A percentile compares a stretch with the other conserved stretches of the same genome.
Conservation (phyloP, 1,140 invertebrate genomes). For the Mamestra configurata region DNA sequence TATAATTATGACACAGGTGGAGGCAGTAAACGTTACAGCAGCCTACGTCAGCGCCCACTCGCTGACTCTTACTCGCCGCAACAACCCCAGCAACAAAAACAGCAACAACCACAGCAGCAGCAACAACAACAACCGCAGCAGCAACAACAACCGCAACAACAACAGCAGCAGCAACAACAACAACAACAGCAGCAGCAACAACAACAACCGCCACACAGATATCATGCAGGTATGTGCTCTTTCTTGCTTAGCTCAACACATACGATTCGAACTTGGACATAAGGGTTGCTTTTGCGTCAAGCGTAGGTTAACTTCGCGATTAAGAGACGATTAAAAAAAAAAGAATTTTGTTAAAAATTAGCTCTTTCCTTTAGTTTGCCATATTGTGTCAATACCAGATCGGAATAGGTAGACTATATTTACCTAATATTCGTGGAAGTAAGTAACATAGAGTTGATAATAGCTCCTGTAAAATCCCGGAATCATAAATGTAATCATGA, state of each 20-base stretch:
- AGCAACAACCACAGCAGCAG: conserved; percentile 35
- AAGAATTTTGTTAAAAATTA: no score
- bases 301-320: no score
- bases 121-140: conserved; percentile 52
- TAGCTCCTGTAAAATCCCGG: no score
- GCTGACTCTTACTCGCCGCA: conserved; percentile 77
- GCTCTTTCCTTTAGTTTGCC: no score
- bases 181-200: conserved; percentile 56
- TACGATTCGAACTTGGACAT: not conserved
- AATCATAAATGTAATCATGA: no score
- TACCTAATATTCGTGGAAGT: no score
- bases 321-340: no score
- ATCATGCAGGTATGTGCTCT: conserved; percentile 47
- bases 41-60: conserved; percentile 86
- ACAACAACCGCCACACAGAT: conserved; percentile 63
- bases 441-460: no score
- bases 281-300: not conserved
- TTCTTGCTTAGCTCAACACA: no score
- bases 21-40: conserved; percentile 88
- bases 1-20: conserved; percentile 49
- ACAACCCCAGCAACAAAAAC: conserved; percentile 48
- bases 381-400: no score
- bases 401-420: no score
- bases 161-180: conserved; percentile 47
- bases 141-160: conserved; percentile 39